Base-by-base conservation (phyloP, 2,113 vertebrate species). In the Macheiramphus alcinus region DNA sequence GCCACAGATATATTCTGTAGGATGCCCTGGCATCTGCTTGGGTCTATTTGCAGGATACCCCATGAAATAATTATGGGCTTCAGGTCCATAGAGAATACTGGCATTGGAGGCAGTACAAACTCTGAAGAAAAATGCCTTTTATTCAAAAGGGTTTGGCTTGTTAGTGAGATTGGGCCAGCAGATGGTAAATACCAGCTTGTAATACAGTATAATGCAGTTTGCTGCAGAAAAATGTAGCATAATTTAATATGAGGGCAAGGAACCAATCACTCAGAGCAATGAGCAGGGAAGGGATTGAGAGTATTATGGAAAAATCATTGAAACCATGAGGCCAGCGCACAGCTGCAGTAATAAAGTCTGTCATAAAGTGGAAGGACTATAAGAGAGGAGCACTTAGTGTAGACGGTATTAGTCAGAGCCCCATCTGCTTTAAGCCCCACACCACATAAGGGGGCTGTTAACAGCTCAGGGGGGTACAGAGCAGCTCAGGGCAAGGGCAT, bases 91-190 rank as follows among this genome's bases (percentile, higher is more conserved):
- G 94, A 97, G 97, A 96, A 97, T 96, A 95, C 80, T 96, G 92
- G 90, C 94, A 96, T 66, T 96, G 97, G 92, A 96, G 62, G 90
- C 93, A 95, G 31, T 82, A 85, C 86, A 97, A 97, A 96, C 84
- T 95, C 94, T 88, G 80, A 96, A 85, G 94, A 96, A 96, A 93
- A 97, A 96, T 79, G 91, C 82, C 91, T 98, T 97, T 97, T 98
- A 96, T 96, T 98, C 96, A 88, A 71, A 98, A 97, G 85, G 70
- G 86, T 96, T 97, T 96, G 93, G 80, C 94, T 98, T 97, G 94
- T 98, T 97, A 90, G 66, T 55, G 52, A 85, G 74, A 89, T 80
- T 93, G 92, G 79, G 72, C 61, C 83, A 96, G 52, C 81, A 97
- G 95, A 97, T 95, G 94, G 90, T 56, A 95, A 95, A 93, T 92